Percentiles rank a stretch among this genome's conserved stretches.
Evolutionary conservation across 2,113 vertebrate species (phyloP).

Genomic region (Copsychus sechellarum): DNA sequence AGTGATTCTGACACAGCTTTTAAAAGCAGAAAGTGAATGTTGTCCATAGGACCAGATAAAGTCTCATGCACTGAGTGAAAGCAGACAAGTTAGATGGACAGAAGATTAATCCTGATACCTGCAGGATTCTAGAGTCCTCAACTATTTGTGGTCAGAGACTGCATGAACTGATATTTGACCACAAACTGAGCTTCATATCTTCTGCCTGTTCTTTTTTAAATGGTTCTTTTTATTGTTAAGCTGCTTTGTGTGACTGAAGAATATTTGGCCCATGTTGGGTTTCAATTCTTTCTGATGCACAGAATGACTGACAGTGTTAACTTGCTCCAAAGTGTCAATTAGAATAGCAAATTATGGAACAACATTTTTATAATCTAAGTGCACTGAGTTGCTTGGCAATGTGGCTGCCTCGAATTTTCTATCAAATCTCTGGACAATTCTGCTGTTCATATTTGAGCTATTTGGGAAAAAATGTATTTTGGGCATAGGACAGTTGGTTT

Average conservation of each 20-base stretch:
- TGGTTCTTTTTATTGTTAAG: slow-evolving; percentile 69
- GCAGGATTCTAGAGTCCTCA: slow-evolving; percentile 34
- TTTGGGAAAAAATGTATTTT: slow-evolving; percentile 78
- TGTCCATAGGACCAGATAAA: slow-evolving; percentile 46
- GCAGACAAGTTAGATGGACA: slow-evolving; percentile 1
- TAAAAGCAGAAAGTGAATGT: slow-evolving; percentile 63
- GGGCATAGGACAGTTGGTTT: slow-evolving; percentile 69
- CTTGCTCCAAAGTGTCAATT: slow-evolving; percentile 65
- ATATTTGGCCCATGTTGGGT: slow-evolving; percentile 79
- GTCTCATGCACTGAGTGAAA: slow-evolving; percentile 52
- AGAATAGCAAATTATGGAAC: slow-evolving; percentile 62
- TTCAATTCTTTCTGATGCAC: slow-evolving; percentile 74
- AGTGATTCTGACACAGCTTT: slow-evolving; percentile 57
- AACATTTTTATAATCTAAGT: slow-evolving; percentile 75
- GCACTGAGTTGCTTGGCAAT: slow-evolving; percentile 64
- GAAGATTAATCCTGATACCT: slow-evolving; percentile 45
- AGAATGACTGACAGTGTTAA: slow-evolving; percentile 68
- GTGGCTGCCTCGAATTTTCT: slow-evolving; percentile 77
- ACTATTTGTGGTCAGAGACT: slow-evolving; percentile 30
- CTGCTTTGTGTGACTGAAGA: slow-evolving; percentile 76
- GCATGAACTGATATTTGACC: slow-evolving; percentile 16
- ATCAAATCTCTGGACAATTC: slow-evolving; percentile 55
- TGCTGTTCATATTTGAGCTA: slow-evolving; percentile 61
- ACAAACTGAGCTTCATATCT: slow-evolving; percentile 14
- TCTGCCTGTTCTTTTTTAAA: slow-evolving; percentile 69